Evolutionary conservation across 2,797 vertebrate species (phyloP), one percentile per base, ranked within the genome.

Genomic region (Muscicapa comitata): DNA sequence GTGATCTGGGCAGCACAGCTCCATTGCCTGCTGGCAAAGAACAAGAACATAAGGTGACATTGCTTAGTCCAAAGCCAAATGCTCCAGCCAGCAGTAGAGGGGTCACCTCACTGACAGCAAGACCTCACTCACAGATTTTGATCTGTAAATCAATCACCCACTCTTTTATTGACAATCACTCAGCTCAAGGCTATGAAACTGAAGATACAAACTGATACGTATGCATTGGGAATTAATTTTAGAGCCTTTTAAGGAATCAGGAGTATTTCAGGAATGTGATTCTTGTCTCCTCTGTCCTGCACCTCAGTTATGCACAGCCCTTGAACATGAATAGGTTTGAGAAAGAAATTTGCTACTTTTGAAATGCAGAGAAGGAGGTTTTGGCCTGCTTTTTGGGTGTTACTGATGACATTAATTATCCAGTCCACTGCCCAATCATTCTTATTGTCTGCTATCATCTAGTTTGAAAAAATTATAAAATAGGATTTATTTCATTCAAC

Each of bases 401-500:
- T 83, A 67, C 28, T 62, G 57, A 40, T 48, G 40, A 35, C 26
- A 57, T 51, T 59, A 17, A n/a, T 48, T 80, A 86, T 19, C 31
- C 65, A 43, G 40, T 37, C 45, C 1, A 1, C 31, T 68, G 53
- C 33, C 29, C 26, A 47, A 53, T 33, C 63, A 50, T 28, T 80
- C 66, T 72, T 65, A 67, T 67, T 83, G 17, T 74, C 75, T 77
- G 18, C 51, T 62, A 40, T 76, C 54, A 85, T 20, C 28, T 59
- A 45, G 18, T 57, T 76, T 78, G 66, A 62, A 85, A 86, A 93
- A 47, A 7, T n/a, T 50, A 55, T 88, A 57, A 88, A 77, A 50
- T 31, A 73, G 24, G n/a, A 71, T 86, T 86, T 74, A 74, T 90
- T 96, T 93, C 13, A 12, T 14, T 47, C 86, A 50, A 80, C 5